Conservation (phyloP, 2,888 invertebrate genomes). For the Luffia ferchaultella region DNA sequence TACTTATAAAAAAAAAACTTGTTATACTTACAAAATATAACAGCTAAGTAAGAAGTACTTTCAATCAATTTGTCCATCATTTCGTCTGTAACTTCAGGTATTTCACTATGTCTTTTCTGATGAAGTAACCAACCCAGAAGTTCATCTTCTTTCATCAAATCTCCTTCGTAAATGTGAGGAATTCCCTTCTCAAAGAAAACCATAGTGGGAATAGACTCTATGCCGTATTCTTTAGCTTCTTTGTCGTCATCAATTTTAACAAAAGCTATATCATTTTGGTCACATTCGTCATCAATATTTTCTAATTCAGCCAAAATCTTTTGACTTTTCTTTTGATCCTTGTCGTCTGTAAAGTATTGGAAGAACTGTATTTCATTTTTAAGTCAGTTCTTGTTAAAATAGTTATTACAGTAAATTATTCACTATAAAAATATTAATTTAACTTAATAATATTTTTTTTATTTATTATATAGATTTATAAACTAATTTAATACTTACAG, state of each 20-base stretch:
- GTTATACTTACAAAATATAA: conserved; percentile 84
- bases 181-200: conserved; percentile 79
- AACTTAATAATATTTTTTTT: not conserved
- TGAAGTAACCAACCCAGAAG: conserved; percentile 90
- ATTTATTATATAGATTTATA: not conserved
- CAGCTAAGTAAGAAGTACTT: conserved; percentile 81
- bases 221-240: conserved; percentile 90
- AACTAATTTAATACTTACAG: conserved; percentile 70
- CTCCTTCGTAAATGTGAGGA: conserved; percentile 81
- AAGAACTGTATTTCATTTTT: conserved; percentile 61
- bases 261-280: conserved; percentile 90
- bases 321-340: conserved; percentile 89
- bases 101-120: conserved; percentile 90
- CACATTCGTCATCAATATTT: conserved; percentile 94
- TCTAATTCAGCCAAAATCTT: conserved; percentile 85
- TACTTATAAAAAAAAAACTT: conserved; percentile 1
- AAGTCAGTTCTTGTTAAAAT: conserved; percentile 50
- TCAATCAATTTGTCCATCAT: conserved; percentile 92
- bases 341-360: conserved; percentile 76
- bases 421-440: not conserved
- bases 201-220: conserved; percentile 83
- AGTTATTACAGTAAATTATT: conserved; percentile 17
- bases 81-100: conserved; percentile 91
- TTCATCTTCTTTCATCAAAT: conserved; percentile 89
- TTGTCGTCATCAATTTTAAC: conserved; percentile 90